Percentiles rank a stretch among this genome's conserved stretches.
Conservation (phyloP, 2,113 vertebrate species). For the Bubo blakistoni region DNA sequence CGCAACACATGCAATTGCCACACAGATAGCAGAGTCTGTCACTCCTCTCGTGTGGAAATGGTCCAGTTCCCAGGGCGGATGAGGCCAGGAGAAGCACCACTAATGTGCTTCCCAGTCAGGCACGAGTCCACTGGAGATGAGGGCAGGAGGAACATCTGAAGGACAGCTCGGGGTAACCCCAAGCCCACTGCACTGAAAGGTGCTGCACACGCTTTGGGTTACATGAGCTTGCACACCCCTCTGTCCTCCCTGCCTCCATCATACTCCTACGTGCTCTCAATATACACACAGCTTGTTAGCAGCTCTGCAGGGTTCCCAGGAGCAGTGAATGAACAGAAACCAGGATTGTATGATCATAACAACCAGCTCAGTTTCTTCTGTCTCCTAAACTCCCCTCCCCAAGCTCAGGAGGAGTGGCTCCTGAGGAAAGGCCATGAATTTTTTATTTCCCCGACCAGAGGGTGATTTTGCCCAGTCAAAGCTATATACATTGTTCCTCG, state of each 20-base stretch:
- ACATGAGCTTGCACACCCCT: background rate
- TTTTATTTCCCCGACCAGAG: constrained; percentile 35
- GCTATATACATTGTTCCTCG: background rate
- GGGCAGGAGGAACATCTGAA: background rate
- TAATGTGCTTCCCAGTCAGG: background rate
- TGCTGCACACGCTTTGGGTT: background rate
- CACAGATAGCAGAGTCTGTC: background rate
- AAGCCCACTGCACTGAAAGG: background rate
- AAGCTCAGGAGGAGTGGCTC: background rate
- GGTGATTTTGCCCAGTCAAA: constrained; percentile 9
- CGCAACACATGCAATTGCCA: background rate
- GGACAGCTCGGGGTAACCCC: background rate
- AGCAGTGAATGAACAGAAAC: constrained; percentile 23
- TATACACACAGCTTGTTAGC: constrained; percentile 35
- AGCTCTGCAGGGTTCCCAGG: background rate
- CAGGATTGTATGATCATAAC: background rate
- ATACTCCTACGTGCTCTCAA: background rate
- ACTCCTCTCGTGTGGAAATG: background rate
- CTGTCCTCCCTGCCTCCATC: background rate
- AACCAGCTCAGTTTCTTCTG: constrained; percentile 28
- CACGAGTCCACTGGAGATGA: background rate
- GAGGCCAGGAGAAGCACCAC: background rate
- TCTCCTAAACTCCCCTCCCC: background rate
- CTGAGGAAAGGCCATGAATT: background rate
- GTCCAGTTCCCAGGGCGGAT: background rate